These are phyloP conservation scores for Mesembrinibis cayennensis DNA, from an alignment of 2,113 vertebrate species.

Conservation along the genomic window DNA sequence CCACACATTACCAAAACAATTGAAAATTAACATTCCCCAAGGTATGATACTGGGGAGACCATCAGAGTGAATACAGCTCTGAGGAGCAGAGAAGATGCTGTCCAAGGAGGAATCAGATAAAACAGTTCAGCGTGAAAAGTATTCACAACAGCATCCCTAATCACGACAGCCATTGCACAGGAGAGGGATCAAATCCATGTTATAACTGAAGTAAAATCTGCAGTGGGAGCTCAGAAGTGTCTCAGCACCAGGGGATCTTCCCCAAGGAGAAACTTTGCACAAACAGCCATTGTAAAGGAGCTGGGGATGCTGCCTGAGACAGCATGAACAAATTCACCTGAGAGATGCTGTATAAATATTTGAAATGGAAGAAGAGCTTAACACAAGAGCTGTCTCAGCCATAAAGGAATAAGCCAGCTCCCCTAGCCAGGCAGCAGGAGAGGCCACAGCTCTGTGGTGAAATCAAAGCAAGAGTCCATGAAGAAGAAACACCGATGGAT, in stretches of 20 bases:
- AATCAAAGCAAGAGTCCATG: background rate
- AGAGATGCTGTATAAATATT: conserved; percentile 22
- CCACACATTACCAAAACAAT: background rate
- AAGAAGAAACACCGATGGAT: fast-evolving
- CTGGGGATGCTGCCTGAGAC: background rate
- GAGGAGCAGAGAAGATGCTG: background rate
- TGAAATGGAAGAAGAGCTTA: background rate
- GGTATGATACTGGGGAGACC: background rate
- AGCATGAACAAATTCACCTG: conserved; percentile 5
- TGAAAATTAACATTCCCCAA: background rate
- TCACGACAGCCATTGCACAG: background rate
- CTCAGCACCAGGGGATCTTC: background rate
- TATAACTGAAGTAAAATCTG: background rate
- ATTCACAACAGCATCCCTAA: background rate
- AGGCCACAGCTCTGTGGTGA: background rate
- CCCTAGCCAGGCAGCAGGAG: background rate
- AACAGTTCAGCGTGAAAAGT: background rate
- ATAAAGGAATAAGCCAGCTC: background rate
- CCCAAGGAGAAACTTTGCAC: background rate
- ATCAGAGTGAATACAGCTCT: background rate
- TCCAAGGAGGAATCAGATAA: conserved; percentile 25
- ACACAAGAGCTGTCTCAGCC: background rate
- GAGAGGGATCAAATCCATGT: conserved; percentile 5
- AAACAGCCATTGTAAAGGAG: conserved; percentile 2
- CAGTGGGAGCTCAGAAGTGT: conserved; percentile 6